phyloP scores from a whole-genome alignment of 2,888 invertebrate genomes.

The Desoria tigrina region DNA sequence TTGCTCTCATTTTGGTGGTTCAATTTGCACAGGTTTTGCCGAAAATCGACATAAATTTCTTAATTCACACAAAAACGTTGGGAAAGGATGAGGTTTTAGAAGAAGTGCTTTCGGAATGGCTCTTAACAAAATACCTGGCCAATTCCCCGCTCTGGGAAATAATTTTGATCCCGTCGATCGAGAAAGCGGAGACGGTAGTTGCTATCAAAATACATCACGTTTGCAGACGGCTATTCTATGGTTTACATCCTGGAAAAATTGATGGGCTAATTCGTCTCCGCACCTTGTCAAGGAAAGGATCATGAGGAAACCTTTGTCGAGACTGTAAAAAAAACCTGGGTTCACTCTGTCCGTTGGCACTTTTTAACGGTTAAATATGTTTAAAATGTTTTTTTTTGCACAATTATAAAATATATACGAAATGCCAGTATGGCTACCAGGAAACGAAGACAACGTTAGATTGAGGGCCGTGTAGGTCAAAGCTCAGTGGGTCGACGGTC shows the following conservation, averaged over 20 bases:
- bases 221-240: conserved; percentile 31
- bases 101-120: conserved; percentile 14
- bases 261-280: conserved; percentile 18
- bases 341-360: too few relatives aligned
- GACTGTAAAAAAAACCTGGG: too few relatives aligned
- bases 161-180: conserved; percentile 5
- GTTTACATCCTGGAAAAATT: conserved; percentile 29
- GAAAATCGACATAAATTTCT: not conserved
- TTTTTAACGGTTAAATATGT: too few relatives aligned
- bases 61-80: conserved; percentile 1
- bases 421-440: too few relatives aligned
- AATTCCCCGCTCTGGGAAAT: conserved; percentile 24
- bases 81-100: not conserved
- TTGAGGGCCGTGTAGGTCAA: too few relatives aligned
- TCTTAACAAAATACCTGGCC: not conserved
- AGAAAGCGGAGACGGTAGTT: conserved; percentile 1
- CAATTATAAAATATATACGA: too few relatives aligned
- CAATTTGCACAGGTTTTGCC: not conserved
- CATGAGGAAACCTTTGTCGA: conserved; percentile 7
- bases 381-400: too few relatives aligned
- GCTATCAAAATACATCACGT: conserved; percentile 35
- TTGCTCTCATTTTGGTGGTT: conserved; percentile 13
- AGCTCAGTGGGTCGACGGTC: too few relatives aligned
- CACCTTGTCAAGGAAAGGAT: conserved; percentile 30
- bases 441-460: too few relatives aligned